These are phyloP conservation scores for Dipodomys stephensi DNA, from an alignment of 2,113 vertebrate genomes.

Conservation along the genomic window DNA sequence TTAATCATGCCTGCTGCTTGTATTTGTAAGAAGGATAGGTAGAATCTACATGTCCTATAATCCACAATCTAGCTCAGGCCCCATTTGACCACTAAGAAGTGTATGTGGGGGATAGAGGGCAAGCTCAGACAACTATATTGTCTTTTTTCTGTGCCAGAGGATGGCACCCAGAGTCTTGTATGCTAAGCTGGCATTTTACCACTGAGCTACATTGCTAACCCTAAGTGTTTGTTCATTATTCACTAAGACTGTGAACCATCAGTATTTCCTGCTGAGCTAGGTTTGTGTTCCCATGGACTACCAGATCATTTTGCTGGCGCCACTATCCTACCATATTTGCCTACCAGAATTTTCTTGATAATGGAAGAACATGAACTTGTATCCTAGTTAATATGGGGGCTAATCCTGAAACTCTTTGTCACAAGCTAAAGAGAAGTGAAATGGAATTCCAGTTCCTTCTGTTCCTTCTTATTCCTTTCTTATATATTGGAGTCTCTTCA, in stretches of 20 bases:
- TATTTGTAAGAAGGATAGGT: conserved; percentile 4
- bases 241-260: background rate
- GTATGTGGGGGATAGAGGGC: background rate
- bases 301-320: background rate
- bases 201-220: too few species aligned
- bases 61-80: background rate
- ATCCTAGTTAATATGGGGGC: background rate
- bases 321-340: background rate
- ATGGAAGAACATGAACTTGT: background rate
- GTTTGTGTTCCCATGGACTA: background rate
- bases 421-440: background rate
- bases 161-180: too few species aligned
- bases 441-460: conserved; percentile 37
- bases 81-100: background rate
- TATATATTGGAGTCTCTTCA: background rate
- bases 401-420: background rate
- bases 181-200: too few species aligned
- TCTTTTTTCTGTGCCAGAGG: background rate
- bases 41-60: background rate
- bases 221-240: background rate
- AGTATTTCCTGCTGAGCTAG: background rate
- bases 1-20: background rate
- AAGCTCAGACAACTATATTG: background rate
- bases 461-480: background rate
- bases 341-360: background rate